These are phyloP conservation scores for Rhinophrynus dorsalis DNA, from an alignment of 2,797 vertebrate genomes.

Conservation along the genomic window DNA sequence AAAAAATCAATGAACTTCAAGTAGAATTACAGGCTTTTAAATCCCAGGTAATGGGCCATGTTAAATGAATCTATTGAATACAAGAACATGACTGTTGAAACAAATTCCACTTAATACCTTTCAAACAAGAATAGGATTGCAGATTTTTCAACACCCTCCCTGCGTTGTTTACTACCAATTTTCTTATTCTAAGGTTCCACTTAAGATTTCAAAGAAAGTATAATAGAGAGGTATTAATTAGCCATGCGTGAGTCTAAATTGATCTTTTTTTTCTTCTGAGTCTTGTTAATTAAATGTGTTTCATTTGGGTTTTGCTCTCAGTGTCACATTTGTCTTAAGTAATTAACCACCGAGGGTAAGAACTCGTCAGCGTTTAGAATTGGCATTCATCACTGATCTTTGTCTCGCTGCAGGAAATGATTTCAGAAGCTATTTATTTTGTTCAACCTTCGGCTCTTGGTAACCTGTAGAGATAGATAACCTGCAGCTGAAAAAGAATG, in stretches of 20 bases:
- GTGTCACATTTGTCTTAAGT: slow-evolving; percentile 62
- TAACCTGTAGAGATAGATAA: slow-evolving; percentile 52
- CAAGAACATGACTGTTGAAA: slow-evolving; percentile 41
- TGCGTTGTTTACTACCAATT: slow-evolving; percentile 48
- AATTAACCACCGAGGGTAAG: slow-evolving; percentile 77
- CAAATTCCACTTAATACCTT: slow-evolving; percentile 36
- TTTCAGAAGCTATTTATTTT: slow-evolving; percentile 78
- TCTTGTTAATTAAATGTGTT: slow-evolving; percentile 61
- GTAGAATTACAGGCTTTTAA: slow-evolving; percentile 84
- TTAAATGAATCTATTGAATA: slow-evolving; percentile 47
- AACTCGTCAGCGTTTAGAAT: slow-evolving; percentile 67
- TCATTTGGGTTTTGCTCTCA: slow-evolving; percentile 59
- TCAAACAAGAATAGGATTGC: neutral
- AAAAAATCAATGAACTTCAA: slow-evolving; percentile 84
- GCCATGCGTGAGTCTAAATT: slow-evolving; percentile 46
- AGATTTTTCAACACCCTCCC: slow-evolving; percentile 44
- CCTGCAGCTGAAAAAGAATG: slow-evolving; percentile 68
- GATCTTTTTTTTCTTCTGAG: slow-evolving; percentile 46
- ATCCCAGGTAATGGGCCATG: slow-evolving; percentile 76
- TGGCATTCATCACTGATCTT: slow-evolving; percentile 77
- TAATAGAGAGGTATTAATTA: slow-evolving; percentile 55
- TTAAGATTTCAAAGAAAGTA: slow-evolving; percentile 42
- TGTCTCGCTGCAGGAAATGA: slow-evolving; percentile 79
- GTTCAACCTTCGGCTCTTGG: slow-evolving; percentile 60
- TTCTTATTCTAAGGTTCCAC: slow-evolving; percentile 42